phyloP scores from a whole-genome alignment of 2,113 vertebrate species.

The Lagopus muta region DNA sequence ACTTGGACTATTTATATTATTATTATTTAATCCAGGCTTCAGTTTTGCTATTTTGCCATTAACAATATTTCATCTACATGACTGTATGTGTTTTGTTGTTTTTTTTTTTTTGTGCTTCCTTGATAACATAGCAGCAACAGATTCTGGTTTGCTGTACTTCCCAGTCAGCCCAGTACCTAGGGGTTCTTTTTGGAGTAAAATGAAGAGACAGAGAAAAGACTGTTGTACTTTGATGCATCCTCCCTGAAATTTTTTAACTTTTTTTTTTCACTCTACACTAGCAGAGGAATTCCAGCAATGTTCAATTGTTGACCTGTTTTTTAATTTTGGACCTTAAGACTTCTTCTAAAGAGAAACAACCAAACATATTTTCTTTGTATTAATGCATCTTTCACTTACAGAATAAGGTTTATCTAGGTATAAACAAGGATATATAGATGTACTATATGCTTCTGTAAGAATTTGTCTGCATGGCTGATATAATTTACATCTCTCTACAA shows the following conservation, averaged over 20 bases:
- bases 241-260: neutral
- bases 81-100: neutral
- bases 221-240: neutral
- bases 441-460: neutral
- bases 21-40: neutral
- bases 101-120: neutral
- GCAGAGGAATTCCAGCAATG: neutral
- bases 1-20: neutral
- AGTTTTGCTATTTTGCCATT: neutral
- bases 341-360: neutral
- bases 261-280: rapidly evolving
- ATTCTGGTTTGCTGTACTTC: neutral
- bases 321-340: neutral
- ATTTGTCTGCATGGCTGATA: neutral
- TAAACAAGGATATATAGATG: neutral
- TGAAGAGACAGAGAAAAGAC: neutral
- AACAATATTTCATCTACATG: neutral
- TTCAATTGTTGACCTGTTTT: neutral
- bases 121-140: neutral
- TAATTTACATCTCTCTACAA: neutral
- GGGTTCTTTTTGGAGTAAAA: neutral
- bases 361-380: neutral
- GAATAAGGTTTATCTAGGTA: neutral
- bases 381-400: neutral
- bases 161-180: too few species aligned